Conservation (phyloP, 2,113 vertebrate species). For the Syngnathus scovelli region DNA sequence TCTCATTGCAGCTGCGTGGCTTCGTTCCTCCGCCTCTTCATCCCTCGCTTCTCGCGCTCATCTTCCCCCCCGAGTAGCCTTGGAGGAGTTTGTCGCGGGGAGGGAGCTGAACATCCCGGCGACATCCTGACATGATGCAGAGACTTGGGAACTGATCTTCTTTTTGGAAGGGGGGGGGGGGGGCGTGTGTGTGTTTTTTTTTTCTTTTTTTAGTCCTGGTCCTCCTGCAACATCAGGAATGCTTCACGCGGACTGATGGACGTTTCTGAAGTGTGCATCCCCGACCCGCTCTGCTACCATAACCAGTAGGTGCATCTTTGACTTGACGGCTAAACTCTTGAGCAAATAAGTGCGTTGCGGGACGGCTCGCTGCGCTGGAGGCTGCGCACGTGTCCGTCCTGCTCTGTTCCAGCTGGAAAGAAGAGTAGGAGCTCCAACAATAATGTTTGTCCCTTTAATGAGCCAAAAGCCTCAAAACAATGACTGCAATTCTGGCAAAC, state of each 20-base stretch:
- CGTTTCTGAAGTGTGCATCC: constrained; percentile 89
- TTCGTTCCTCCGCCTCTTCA: constrained; percentile 13
- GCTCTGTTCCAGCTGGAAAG: background rate
- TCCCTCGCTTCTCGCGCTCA: constrained; percentile 5
- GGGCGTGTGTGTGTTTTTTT: constrained; percentile 3
- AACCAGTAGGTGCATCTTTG: constrained; percentile 82
- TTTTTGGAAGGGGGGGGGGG: background rate
- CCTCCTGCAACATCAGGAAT: constrained; percentile 73
- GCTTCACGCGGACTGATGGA: constrained; percentile 87
- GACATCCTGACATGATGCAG: constrained; percentile 56
- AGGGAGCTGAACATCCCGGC: constrained; percentile 25
- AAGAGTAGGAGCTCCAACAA: background rate
- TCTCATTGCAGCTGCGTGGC: background rate
- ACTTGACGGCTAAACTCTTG: background rate
- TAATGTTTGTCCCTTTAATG: background rate
- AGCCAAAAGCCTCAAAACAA: background rate
- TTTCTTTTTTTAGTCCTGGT: constrained; percentile 30
- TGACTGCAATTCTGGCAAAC: too few species aligned
- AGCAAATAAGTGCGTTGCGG: background rate
- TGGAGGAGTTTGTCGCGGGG: constrained; percentile 52
- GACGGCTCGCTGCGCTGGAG: too few species aligned
- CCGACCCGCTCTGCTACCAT: constrained; percentile 87
- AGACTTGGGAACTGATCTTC: constrained; percentile 55
- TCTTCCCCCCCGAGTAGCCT: constrained; percentile 38
- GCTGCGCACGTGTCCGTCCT: too few species aligned